Evolutionary conservation across 1,140 invertebrate species (phyloP).

Genomic region (Centruroides sculpturatus): DNA sequence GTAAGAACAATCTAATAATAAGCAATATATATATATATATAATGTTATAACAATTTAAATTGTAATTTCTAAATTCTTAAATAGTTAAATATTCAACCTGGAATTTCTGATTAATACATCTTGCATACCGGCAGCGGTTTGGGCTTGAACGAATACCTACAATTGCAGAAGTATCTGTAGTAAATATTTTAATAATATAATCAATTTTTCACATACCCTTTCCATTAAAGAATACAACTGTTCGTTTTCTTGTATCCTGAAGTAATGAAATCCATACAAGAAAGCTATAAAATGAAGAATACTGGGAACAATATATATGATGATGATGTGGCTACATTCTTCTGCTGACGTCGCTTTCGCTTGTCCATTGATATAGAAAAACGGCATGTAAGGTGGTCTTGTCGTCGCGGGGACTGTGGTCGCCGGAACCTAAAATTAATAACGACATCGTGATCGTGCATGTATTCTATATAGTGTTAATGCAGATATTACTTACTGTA

Average conservation of each 20-base stretch:
- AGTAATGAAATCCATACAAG: constrained; percentile 57
- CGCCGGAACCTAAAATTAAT: too few relatives aligned
- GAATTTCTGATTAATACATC: constrained; percentile 6
- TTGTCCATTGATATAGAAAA: too few relatives aligned
- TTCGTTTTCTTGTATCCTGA: constrained; percentile 67
- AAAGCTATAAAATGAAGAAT: constrained; percentile 58
- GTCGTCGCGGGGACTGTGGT: too few relatives aligned
- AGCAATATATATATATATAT: neutral
- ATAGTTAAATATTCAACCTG: neutral
- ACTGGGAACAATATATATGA: constrained; percentile 63
- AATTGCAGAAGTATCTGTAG: neutral
- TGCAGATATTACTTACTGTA: neutral
- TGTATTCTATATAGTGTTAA: neutral
- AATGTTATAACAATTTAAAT: too few relatives aligned
- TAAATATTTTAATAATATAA: neutral
- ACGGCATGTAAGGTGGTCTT: too few relatives aligned
- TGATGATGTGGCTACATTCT: constrained; percentile 27
- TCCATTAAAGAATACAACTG: constrained; percentile 81
- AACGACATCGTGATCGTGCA: neutral
- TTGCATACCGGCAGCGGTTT: constrained; percentile 3
- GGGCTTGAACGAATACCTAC: constrained; percentile 8
- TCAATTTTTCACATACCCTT: constrained; percentile 39
- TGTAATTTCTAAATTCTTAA: neutral
- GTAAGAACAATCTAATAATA: constrained; percentile 7
- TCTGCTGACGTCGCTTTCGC: neutral